Percentiles rank a stretch among this genome's conserved stretches.
phyloP scores from a whole-genome alignment of 1,140 invertebrate genomes.

The Fopius arisanus region DNA sequence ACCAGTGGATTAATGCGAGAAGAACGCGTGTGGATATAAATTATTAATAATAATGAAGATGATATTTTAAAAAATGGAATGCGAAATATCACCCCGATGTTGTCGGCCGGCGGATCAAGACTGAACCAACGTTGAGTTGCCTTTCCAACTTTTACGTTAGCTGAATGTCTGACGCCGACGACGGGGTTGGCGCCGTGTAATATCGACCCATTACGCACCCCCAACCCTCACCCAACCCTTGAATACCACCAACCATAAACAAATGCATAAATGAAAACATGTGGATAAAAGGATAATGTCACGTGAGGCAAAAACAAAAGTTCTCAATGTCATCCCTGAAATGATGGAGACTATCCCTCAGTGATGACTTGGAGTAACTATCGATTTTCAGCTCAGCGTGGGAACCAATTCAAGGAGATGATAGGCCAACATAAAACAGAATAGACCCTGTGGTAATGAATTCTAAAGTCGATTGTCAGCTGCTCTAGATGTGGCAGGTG shows the following conservation, averaged over 20 bases:
- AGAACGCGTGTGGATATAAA: too few species aligned
- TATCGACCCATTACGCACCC: constrained; percentile 45
- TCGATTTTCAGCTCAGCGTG: neutral
- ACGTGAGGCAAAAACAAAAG: neutral
- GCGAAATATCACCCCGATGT: constrained; percentile 24
- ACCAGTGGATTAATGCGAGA: too few species aligned
- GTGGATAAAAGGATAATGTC: neutral
- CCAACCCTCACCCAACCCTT: constrained; percentile 22
- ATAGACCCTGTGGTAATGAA: neutral
- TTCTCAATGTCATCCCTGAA: neutral
- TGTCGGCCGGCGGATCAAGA: constrained; percentile 26
- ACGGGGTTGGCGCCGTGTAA: constrained; percentile 42
- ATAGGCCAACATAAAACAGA: neutral
- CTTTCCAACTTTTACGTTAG: constrained; percentile 35
- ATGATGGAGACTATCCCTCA: neutral
- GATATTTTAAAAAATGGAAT: neutral
- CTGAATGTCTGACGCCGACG: constrained; percentile 37
- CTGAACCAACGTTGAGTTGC: constrained; percentile 35
- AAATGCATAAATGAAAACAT: neutral
- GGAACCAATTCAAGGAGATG: neutral
- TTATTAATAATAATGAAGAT: too few species aligned
- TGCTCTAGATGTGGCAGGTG: neutral
- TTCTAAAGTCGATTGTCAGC: neutral
- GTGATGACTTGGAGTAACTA: neutral
- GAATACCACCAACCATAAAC: neutral